A percentile compares a stretch with the other conserved stretches of the same genome.
phyloP scores from a whole-genome alignment of 2,797 vertebrate genomes.

The Characodon lateralis region DNA sequence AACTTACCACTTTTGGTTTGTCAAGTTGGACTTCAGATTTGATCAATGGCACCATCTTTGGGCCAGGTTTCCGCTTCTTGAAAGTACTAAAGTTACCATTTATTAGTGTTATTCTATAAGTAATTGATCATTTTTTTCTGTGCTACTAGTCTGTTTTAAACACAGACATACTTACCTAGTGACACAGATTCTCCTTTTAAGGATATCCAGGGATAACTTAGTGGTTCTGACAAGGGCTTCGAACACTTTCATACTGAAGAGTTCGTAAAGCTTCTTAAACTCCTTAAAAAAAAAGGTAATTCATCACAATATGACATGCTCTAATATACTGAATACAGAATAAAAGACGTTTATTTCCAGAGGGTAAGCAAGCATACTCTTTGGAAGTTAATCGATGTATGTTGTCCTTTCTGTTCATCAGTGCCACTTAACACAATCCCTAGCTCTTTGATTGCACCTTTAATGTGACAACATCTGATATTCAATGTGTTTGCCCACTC shows the following conservation, averaged over 20 bases:
- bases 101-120: slow-evolving; percentile 50
- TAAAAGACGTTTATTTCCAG: background rate
- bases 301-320: background rate
- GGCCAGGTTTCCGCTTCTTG: slow-evolving; percentile 38
- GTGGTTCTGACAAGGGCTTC: slow-evolving; percentile 84
- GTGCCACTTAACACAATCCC: slow-evolving; percentile 73
- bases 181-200: slow-evolving; percentile 82
- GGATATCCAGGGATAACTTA: slow-evolving; percentile 78
- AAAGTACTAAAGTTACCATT: slow-evolving; percentile 32
- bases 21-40: slow-evolving; percentile 82
- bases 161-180: slow-evolving; percentile 71
- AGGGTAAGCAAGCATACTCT: slow-evolving; percentile 71
- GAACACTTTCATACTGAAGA: slow-evolving; percentile 79
- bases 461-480: slow-evolving; percentile 76
- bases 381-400: slow-evolving; percentile 81
- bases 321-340: background rate
- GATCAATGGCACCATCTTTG: slow-evolving; percentile 70
- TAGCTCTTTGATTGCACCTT: slow-evolving; percentile 81
- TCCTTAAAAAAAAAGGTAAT: slow-evolving; percentile 69
- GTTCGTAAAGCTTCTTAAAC: slow-evolving; percentile 78
- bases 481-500: slow-evolving; percentile 79
- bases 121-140: slow-evolving; percentile 27
- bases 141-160: slow-evolving; percentile 4
- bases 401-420: slow-evolving; percentile 67
- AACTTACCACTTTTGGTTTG: slow-evolving; percentile 79